phyloP scores from a whole-genome alignment of 2,113 vertebrate genomes.

The Mustelus asterias region DNA sequence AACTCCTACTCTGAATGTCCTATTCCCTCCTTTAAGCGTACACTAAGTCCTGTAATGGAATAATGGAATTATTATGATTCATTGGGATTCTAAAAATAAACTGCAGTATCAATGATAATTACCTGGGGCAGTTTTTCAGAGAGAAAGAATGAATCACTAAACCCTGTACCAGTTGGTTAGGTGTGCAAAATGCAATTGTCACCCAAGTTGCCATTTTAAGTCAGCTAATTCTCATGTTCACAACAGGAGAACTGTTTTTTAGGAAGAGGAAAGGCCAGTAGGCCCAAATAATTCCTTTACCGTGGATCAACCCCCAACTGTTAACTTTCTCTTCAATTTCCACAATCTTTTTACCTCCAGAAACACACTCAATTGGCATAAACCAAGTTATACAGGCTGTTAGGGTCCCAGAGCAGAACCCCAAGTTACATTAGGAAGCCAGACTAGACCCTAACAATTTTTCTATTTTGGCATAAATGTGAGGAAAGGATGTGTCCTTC shows the following conservation, averaged over 20 bases:
- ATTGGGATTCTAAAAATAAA: neutral
- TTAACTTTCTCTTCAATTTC: neutral
- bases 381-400: neutral
- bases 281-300: neutral
- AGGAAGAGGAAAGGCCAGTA: neutral
- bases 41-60: neutral
- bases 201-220: neutral
- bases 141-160: neutral
- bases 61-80: conserved; percentile 14
- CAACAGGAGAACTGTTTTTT: neutral
- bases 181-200: neutral
- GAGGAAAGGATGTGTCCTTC: too few relatives aligned
- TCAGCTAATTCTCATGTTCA: neutral
- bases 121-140: conserved; percentile 3
- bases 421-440: too few relatives aligned
- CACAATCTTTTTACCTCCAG: neutral
- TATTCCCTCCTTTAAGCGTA: neutral
- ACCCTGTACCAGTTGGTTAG: neutral
- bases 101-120: conserved; percentile 7
- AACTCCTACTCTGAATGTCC: neutral
- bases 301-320: neutral
- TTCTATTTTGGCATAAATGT: too few relatives aligned
- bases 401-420: too few relatives aligned
- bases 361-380: neutral
- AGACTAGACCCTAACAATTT: too few relatives aligned